Evolutionary conservation across 2,797 vertebrate genomes (phyloP).

Genomic region (Acrossocheilus fasciatus): DNA sequence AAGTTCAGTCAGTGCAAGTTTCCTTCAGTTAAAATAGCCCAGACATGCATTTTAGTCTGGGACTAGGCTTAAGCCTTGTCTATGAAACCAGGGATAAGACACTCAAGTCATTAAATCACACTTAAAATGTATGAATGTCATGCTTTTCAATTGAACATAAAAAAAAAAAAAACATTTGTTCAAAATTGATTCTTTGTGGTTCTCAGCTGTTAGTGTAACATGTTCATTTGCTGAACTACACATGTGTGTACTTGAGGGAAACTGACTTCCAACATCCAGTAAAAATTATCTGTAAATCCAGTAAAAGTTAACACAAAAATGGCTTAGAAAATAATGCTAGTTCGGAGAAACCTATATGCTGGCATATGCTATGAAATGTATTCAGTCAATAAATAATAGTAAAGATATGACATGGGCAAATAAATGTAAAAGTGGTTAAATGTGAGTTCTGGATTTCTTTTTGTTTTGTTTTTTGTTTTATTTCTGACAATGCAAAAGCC

Average conservation of each 20-base stretch:
- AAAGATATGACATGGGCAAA: neutral
- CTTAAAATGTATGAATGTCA: neutral
- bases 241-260: neutral
- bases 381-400: neutral
- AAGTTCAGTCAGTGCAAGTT: no score
- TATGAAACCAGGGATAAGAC: neutral
- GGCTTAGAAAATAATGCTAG: no score
- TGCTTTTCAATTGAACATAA: neutral
- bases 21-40: no score
- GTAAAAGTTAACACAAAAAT: neutral
- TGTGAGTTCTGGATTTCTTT: neutral
- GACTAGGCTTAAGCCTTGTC: no score
- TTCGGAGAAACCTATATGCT: no score
- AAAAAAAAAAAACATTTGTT: neutral
- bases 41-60: no score
- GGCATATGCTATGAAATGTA: neutral
- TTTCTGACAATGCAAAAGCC: no score
- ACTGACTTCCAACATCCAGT: neutral
- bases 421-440: neutral
- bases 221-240: neutral
- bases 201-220: neutral
- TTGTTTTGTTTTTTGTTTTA: no score
- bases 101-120: neutral
- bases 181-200: neutral
- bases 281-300: neutral